Conservation (phyloP, 2,888 invertebrate genomes). For the Cepaea hortensis region DNA sequence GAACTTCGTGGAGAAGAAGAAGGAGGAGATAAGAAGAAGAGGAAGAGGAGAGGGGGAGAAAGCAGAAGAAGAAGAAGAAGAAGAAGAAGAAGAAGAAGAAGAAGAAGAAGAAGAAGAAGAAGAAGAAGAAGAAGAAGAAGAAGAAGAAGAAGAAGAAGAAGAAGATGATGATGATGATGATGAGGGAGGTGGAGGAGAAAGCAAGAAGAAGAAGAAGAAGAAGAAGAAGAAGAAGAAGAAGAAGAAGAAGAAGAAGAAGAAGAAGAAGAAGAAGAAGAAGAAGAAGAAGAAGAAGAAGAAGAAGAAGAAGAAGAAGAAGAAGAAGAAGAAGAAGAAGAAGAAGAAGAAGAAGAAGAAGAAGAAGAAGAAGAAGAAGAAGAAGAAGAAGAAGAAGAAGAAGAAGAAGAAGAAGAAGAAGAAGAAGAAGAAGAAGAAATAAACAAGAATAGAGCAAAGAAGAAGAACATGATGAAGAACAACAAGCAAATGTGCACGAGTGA, state of each 20-base stretch:
- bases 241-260: background rate
- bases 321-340: background rate
- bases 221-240: no score
- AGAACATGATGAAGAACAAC: background rate
- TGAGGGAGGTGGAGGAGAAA: no score
- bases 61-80: no score
- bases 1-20: no score
- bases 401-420: background rate
- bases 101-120: background rate
- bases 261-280: constrained; percentile 6
- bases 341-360: background rate
- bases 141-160: no score
- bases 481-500: background rate
- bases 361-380: background rate
- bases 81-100: background rate
- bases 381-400: background rate
- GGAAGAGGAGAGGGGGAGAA: no score
- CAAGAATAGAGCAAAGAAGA: background rate
- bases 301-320: background rate
- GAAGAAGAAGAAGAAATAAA: no score
- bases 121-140: background rate
- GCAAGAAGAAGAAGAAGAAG: no score
- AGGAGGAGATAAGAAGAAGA: no score
- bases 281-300: constrained; percentile 1
- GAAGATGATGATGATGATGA: no score